phyloP scores from a whole-genome alignment of 2,113 vertebrate species.

The Halcyon malimbica region DNA sequence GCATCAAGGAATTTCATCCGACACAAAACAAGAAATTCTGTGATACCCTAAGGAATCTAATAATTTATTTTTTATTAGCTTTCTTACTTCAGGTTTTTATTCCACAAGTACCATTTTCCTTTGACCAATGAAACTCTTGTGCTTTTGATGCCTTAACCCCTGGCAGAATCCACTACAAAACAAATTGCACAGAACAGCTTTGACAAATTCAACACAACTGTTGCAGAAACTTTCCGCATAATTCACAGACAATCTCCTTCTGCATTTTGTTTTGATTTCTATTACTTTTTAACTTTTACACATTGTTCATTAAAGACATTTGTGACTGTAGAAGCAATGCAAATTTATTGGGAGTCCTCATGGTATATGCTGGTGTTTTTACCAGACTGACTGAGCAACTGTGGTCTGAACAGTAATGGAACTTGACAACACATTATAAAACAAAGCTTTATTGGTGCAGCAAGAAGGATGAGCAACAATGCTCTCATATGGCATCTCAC shows the following conservation, averaged over 20 bases:
- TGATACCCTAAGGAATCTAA: neutral
- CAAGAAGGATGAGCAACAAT: neutral
- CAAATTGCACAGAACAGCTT: neutral
- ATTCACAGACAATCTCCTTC: neutral
- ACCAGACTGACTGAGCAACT: neutral
- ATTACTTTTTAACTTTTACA: neutral
- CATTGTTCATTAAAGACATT: rapidly evolving
- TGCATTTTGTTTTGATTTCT: neutral
- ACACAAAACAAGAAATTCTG: neutral
- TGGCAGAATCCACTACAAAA: neutral
- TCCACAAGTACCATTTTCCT: neutral
- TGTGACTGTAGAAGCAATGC: neutral
- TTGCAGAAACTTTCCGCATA: neutral
- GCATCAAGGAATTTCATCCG: neutral
- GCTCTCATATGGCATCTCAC: rapidly evolving
- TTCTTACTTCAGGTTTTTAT: neutral
- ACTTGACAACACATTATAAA: neutral
- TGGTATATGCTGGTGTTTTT: neutral
- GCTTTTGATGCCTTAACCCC: neutral
- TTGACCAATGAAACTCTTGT: neutral
- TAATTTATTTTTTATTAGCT: neutral
- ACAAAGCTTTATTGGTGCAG: neutral
- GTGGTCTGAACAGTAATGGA: neutral
- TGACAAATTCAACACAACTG: neutral
- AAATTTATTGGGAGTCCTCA: neutral